These are phyloP conservation scores for Lepas anatifera DNA, from an alignment of 2,888 invertebrate species.

Conservation along the genomic window DNA sequence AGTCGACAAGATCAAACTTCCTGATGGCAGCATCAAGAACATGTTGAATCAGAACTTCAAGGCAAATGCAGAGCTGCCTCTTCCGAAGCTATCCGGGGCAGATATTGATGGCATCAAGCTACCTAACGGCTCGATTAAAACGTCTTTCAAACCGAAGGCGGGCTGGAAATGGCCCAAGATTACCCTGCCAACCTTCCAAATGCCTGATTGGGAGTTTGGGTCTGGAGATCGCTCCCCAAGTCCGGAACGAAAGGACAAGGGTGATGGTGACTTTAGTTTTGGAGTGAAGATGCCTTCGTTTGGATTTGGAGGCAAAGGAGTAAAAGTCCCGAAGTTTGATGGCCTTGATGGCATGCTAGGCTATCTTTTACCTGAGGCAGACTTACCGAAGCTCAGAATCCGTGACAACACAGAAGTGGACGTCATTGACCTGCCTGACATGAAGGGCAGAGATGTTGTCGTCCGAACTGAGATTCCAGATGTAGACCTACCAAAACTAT, in stretches of 20 bases:
- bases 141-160: background rate
- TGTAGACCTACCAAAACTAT: background rate
- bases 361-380: background rate
- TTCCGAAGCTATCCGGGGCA: background rate
- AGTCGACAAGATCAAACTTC: background rate
- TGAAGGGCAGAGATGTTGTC: background rate
- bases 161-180: background rate
- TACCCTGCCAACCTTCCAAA: background rate
- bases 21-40: background rate
- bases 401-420: background rate
- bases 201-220: background rate
- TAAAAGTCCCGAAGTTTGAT: background rate
- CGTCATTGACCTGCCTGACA: background rate
- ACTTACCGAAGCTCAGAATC: background rate
- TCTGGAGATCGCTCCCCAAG: background rate
- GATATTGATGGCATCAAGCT: background rate
- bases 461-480: background rate
- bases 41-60: background rate
- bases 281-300: background rate
- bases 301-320: background rate
- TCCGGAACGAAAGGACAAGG: background rate
- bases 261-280: background rate
- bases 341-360: background rate
- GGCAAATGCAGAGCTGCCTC: background rate
- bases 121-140: background rate